A percentile compares a stretch with the other conserved stretches of the same genome.
These are phyloP conservation scores for Venturia canescens DNA, from an alignment of 1,140 invertebrate genomes.

Conservation along the genomic window DNA sequence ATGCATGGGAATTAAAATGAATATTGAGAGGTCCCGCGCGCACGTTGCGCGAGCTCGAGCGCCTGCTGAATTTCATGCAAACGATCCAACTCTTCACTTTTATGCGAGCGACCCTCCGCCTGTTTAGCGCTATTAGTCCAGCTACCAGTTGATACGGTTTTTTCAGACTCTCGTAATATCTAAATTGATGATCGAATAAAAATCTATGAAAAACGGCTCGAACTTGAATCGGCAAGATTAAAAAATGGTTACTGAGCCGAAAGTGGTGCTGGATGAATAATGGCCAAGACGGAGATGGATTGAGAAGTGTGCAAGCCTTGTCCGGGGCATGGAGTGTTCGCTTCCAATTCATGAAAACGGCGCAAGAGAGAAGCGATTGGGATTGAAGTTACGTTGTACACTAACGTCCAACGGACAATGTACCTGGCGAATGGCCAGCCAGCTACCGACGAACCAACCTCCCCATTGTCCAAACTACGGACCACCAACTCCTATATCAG, in stretches of 20 bases:
- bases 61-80: too few species aligned
- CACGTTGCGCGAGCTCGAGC: too few species aligned
- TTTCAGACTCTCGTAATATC: conserved; percentile 58
- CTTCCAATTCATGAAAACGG: not conserved
- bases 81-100: too few species aligned
- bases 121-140: not conserved
- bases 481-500: conserved; percentile 55
- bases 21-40: too few species aligned
- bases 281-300: not conserved
- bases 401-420: conserved; percentile 61
- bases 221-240: not conserved
- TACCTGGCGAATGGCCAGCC: conserved; percentile 61
- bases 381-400: conserved; percentile 57
- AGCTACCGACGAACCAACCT: conserved; percentile 61
- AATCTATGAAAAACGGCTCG: not conserved
- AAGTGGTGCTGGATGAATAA: not conserved
- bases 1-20: too few species aligned
- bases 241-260: not conserved
- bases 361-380: not conserved
- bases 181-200: conserved; percentile 31
- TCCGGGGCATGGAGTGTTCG: conserved; percentile 12
- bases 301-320: not conserved
- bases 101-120: too few species aligned
- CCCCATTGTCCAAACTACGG: conserved; percentile 59
- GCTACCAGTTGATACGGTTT: conserved; percentile 52